Percentiles rank a stretch among this genome's conserved stretches.
Evolutionary conservation across 2,113 vertebrate species (phyloP).

Genomic region (Antidorcas marsupialis): DNA sequence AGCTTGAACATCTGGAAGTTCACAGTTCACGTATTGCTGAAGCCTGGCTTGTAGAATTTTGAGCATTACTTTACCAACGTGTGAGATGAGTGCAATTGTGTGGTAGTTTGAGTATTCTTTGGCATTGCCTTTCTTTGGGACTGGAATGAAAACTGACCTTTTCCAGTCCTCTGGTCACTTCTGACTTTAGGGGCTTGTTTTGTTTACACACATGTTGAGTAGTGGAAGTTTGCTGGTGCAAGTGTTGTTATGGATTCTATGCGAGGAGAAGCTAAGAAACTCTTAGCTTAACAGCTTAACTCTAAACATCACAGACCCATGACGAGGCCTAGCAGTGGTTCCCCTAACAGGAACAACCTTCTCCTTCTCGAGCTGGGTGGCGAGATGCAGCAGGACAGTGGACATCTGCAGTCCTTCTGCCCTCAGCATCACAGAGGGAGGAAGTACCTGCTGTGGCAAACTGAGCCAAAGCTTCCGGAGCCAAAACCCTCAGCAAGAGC

Average conservation of each 20-base stretch:
- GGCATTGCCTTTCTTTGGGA: no score
- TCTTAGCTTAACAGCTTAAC: neutral
- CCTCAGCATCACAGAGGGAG: neutral
- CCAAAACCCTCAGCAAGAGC: no score
- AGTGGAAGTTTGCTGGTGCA: neutral
- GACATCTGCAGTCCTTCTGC: neutral
- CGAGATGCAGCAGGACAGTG: rapidly evolving
- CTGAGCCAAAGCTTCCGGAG: neutral
- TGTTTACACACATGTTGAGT: neutral
- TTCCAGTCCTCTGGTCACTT: no score
- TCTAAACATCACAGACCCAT: neutral
- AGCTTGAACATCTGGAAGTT: no score
- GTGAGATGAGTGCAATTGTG: no score
- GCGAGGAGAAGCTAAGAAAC: neutral
- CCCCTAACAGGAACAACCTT: neutral
- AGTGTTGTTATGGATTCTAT: neutral
- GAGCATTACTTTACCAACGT: no score
- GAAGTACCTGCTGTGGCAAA: neutral
- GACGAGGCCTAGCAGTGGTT: neutral
- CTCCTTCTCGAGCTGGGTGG: neutral
- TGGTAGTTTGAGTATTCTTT: no score
- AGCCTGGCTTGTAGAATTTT: no score
- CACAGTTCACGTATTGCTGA: no score
- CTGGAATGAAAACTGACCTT: no score
- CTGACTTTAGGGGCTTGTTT: neutral